These are phyloP conservation scores for Saccostrea echinata DNA, from an alignment of 1,140 invertebrate species.

Conservation along the genomic window DNA sequence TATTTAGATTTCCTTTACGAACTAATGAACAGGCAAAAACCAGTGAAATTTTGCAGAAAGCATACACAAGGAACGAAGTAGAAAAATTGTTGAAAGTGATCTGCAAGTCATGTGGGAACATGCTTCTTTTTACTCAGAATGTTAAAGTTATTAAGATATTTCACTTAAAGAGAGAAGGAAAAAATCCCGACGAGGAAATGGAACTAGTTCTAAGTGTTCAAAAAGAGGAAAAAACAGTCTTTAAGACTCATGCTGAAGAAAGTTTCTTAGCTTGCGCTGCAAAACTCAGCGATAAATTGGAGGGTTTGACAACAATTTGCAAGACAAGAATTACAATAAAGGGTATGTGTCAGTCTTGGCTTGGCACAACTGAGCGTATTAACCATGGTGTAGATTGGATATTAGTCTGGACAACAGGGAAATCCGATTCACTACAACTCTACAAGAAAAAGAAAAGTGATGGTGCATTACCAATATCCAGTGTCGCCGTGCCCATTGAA, in stretches of 20 bases:
- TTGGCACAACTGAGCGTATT: neutral
- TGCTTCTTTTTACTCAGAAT: constrained; percentile 75
- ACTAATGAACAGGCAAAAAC: constrained; percentile 63
- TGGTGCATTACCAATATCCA: constrained; percentile 50
- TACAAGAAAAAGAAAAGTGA: neutral
- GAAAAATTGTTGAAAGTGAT: constrained; percentile 66
- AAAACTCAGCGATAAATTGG: neutral
- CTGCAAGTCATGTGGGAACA: constrained; percentile 58
- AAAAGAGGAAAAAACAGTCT: constrained; percentile 23
- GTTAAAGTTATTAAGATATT: constrained; percentile 67
- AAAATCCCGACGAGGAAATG: constrained; percentile 40
- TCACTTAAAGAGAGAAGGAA: constrained; percentile 59
- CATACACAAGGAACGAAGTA: constrained; percentile 66
- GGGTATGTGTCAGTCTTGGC: neutral
- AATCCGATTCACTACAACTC: neutral
- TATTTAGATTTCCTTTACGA: constrained; percentile 75
- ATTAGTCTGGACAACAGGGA: neutral
- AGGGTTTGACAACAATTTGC: neutral
- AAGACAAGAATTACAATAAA: neutral
- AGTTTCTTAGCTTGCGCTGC: neutral
- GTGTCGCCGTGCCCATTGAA: constrained; percentile 46
- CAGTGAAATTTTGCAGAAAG: constrained; percentile 68
- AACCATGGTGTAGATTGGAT: neutral
- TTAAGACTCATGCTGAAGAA: neutral
- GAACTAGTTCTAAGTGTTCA: constrained; percentile 46